Evolutionary conservation across 2,888 invertebrate genomes (phyloP).

Genomic region (Epinotia ramella): DNA sequence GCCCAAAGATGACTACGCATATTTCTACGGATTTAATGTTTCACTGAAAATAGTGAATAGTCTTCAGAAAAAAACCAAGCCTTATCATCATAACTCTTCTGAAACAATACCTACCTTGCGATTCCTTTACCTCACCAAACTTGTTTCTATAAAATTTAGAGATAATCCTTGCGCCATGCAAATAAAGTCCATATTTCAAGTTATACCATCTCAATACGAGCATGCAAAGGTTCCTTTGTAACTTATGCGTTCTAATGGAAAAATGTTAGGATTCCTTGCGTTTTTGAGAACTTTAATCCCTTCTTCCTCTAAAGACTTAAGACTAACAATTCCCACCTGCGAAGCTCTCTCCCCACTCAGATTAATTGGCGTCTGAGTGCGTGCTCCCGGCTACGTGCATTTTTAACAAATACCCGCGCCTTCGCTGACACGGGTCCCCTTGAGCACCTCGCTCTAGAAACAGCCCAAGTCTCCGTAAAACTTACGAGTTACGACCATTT

Average conservation of each 20-base stretch:
- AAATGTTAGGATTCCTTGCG: neutral
- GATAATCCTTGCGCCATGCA: neutral
- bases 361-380: slow-evolving; percentile 59
- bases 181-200: neutral
- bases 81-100: neutral
- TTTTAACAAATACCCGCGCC: slow-evolving; percentile 47
- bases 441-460: neutral
- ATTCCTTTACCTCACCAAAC: neutral
- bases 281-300: neutral
- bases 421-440: slow-evolving; percentile 34
- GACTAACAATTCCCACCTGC: slow-evolving; percentile 36
- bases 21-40: neutral
- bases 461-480: neutral
- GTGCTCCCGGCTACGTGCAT: slow-evolving; percentile 42
- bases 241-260: neutral
- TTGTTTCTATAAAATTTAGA: too few relatives aligned
- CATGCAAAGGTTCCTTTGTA: neutral
- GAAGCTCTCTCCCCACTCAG: slow-evolving; percentile 49
- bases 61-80: slow-evolving; percentile 1
- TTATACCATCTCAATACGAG: neutral
- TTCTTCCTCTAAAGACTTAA: neutral
- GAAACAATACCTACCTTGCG: neutral
- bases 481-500: neutral
- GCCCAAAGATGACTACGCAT: too few relatives aligned
- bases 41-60: neutral